phyloP scores from a whole-genome alignment of 2,113 vertebrate species.

The Bucco capensis region DNA sequence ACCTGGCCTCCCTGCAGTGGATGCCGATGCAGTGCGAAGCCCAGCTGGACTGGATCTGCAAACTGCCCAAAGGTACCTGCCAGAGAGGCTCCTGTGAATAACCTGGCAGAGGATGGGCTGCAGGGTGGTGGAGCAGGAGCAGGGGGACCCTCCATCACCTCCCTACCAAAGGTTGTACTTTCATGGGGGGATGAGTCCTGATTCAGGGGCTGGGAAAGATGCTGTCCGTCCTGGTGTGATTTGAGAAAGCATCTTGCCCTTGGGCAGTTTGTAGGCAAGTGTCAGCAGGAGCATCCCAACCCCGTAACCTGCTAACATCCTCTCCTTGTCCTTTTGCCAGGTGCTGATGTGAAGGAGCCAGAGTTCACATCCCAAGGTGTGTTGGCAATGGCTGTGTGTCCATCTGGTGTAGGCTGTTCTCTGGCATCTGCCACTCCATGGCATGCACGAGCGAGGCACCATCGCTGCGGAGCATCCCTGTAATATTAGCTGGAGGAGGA shows the following conservation, averaged over 20 bases:
- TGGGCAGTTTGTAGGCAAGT: accelerated
- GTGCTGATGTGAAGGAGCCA: slow-evolving; percentile 76
- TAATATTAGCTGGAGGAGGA: accelerated
- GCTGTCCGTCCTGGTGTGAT: not conserved
- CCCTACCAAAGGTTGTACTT: not conserved
- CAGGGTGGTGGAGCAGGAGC: accelerated
- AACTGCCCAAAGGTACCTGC: slow-evolving; percentile 87
- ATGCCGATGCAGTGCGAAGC: slow-evolving; percentile 89
- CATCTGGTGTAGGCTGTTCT: accelerated
- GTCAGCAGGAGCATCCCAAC: not conserved
- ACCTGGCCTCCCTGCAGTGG: slow-evolving; percentile 91
- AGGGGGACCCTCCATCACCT: not conserved
- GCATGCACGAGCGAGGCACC: accelerated
- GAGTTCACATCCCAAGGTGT: slow-evolving; percentile 83
- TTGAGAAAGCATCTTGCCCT: accelerated
- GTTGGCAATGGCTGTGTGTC: not conserved
- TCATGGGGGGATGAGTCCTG: not conserved
- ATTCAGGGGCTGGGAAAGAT: not conserved
- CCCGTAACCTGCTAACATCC: not conserved
- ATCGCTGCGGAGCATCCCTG: not conserved
- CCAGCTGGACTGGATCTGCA: slow-evolving; percentile 96
- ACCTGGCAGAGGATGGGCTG: not conserved
- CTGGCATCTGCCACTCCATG: accelerated
- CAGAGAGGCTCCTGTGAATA: not conserved
- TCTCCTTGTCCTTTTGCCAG: slow-evolving; percentile 54